A percentile compares a stretch with the other conserved stretches of the same genome.
Evolutionary conservation across 2,888 invertebrate species (phyloP).

Genomic region (Callyntrura guangdongensis): DNA sequence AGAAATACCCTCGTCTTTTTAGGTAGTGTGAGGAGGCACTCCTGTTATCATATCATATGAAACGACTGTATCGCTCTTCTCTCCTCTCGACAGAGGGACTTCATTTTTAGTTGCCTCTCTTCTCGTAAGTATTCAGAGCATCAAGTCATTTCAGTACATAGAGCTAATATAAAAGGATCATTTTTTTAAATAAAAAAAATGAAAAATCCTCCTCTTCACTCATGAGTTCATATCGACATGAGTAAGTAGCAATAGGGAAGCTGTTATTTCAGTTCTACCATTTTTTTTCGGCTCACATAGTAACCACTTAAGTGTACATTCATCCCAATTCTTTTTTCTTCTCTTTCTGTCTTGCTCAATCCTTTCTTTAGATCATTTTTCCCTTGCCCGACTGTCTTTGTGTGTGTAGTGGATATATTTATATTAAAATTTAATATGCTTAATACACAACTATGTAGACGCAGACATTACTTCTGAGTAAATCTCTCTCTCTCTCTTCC

Average conservation of each 20-base stretch:
- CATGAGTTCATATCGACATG: slow-evolving; percentile 15
- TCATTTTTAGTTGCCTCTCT: neutral
- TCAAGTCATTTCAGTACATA: slow-evolving; percentile 35
- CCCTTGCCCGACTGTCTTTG: neutral
- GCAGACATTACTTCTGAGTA: no score
- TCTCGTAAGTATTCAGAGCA: slow-evolving; percentile 42
- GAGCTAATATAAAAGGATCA: slow-evolving; percentile 46
- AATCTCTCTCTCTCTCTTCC: neutral
- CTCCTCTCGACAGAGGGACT: neutral
- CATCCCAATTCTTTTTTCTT: slow-evolving; percentile 51
- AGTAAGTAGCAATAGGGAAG: slow-evolving; percentile 14
- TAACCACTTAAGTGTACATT: slow-evolving; percentile 62
- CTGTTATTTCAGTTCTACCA: slow-evolving; percentile 29
- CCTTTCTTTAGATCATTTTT: neutral
- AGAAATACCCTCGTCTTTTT: neutral
- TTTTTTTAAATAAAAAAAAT: slow-evolving; percentile 42
- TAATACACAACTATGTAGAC: neutral
- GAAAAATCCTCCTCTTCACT: slow-evolving; percentile 47
- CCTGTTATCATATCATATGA: neutral
- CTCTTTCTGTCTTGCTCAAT: neutral
- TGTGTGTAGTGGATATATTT: neutral
- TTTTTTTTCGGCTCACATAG: neutral
- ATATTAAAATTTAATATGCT: neutral
- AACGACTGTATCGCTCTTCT: neutral
- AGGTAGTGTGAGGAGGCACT: neutral